phyloP scores from a whole-genome alignment of 2,888 invertebrate species.

The Acanthosepion lycidas region DNA sequence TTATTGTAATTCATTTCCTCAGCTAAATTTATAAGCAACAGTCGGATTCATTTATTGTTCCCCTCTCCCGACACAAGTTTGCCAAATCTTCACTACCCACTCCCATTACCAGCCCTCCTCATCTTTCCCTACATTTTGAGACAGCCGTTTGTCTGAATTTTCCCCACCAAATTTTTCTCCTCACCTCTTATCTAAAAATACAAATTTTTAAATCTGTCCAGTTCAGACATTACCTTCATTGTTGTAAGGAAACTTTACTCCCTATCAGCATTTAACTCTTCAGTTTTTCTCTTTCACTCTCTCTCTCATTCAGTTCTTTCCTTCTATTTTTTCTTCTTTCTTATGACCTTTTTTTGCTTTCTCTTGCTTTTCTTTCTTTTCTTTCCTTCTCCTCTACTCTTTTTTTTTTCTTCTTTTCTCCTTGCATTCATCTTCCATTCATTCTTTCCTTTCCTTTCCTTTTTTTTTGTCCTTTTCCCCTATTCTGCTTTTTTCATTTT shows the following conservation, averaged over 20 bases:
- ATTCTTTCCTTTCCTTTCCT: no score
- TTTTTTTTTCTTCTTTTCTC: background rate
- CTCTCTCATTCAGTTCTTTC: background rate
- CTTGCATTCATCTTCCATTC: background rate
- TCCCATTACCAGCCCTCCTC: background rate
- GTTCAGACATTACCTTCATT: no score
- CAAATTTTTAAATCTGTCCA: no score
- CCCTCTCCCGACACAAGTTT: background rate
- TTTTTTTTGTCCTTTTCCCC: background rate
- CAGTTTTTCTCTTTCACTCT: background rate
- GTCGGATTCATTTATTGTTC: background rate
- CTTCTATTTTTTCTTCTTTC: background rate
- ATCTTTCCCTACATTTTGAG: background rate
- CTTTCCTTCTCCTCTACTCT: background rate
- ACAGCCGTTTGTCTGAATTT: no score
- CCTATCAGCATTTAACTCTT: background rate
- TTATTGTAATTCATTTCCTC: conserved; percentile 23
- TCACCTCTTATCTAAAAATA: no score
- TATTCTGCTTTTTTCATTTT: background rate
- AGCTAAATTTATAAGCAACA: background rate
- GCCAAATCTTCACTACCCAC: background rate
- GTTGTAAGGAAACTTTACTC: no score
- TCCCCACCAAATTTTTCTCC: no score
- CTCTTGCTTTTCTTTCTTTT: background rate
- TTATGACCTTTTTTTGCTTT: background rate